Percentiles rank a stretch among this genome's conserved stretches.
phyloP scores from a whole-genome alignment of 2,113 vertebrate species.

The Nothocercus nigrocapillus region DNA sequence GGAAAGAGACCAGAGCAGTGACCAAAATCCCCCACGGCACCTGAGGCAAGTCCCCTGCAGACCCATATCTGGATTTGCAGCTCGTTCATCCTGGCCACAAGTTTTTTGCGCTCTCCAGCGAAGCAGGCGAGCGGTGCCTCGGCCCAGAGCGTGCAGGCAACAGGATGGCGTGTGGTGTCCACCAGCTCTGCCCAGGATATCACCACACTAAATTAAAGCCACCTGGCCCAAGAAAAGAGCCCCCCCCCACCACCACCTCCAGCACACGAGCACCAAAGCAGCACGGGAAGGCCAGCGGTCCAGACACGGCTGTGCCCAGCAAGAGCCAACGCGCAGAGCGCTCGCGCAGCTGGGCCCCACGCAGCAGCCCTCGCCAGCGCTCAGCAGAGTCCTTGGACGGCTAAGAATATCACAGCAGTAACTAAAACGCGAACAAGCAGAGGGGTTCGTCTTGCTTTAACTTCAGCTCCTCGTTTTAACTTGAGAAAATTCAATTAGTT shows the following conservation, averaged over 20 bases:
- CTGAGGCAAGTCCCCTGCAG: background rate
- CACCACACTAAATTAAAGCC: background rate
- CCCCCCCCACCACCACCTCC: background rate
- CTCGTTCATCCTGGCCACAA: background rate
- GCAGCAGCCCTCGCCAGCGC: background rate
- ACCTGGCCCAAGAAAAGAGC: background rate
- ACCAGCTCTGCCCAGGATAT: background rate
- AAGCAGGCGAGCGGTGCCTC: background rate
- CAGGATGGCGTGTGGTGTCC: background rate
- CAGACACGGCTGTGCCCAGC: background rate
- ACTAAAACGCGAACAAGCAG: slow-evolving; percentile 39
- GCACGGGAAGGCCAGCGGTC: accelerated
- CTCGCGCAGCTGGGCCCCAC: background rate
- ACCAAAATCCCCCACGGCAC: background rate
- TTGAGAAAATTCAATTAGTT: slow-evolving; percentile 75
- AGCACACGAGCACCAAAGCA: accelerated
- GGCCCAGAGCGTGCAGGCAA: background rate
- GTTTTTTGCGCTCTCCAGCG: background rate
- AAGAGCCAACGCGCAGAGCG: background rate
- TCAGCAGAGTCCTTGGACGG: background rate
- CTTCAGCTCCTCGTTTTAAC: slow-evolving; percentile 51
- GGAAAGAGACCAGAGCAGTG: background rate
- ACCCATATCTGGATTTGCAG: background rate
- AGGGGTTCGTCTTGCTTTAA: slow-evolving; percentile 34
- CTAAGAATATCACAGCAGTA: slow-evolving; percentile 5